Percentiles rank a stretch among this genome's conserved stretches.
Evolutionary conservation across 2,113 vertebrate species (phyloP).

Genomic region (Etheostoma cragini): DNA sequence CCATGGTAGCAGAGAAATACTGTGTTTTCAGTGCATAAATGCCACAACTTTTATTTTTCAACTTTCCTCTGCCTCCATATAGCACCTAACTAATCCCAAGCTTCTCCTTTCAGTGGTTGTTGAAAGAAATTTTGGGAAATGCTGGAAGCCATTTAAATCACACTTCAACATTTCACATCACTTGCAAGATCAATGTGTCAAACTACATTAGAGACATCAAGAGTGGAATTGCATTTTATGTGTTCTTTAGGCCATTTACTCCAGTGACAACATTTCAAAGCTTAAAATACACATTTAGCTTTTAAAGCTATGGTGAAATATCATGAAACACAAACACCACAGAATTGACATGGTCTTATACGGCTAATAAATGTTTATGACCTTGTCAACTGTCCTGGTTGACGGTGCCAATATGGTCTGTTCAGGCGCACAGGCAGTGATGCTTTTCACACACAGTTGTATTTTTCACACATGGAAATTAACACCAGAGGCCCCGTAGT

Average conservation of each 20-base stretch:
- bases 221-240: background rate
- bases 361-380: background rate
- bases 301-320: background rate
- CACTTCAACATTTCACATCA: background rate
- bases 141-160: background rate
- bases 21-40: background rate
- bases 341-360: background rate
- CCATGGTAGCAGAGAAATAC: background rate
- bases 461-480: conserved; percentile 42
- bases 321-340: conserved; percentile 4
- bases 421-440: background rate
- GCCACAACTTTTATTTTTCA: background rate
- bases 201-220: background rate
- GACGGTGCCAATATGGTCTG: background rate
- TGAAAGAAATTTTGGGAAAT: conserved; percentile 29
- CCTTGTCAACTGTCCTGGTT: conserved; percentile 8
- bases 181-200: background rate
- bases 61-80: background rate
- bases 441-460: conserved; percentile 44
- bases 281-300: background rate
- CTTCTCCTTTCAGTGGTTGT: conserved; percentile 12
- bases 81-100: background rate
- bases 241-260: background rate
- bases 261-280: background rate
- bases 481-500: conserved; percentile 31